phyloP scores from a whole-genome alignment of 1,140 invertebrate genomes.

The Ericerus pela region DNA sequence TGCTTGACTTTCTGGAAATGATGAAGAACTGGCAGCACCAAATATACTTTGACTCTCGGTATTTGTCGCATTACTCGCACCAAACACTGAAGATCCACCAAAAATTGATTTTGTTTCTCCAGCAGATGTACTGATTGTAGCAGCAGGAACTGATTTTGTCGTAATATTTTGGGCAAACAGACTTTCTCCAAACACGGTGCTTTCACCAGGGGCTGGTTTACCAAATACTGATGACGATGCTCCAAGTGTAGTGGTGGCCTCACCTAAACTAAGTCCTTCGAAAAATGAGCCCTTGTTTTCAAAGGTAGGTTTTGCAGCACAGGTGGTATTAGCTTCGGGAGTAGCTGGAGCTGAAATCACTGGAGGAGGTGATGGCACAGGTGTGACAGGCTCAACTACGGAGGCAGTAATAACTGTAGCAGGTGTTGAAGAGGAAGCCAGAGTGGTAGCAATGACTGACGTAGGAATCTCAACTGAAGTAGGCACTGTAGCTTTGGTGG shows the following conservation, averaged over 20 bases:
- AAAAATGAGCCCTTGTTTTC: slow-evolving; percentile 1
- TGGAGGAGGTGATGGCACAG: background rate
- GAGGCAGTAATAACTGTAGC: background rate
- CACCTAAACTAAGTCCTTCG: background rate
- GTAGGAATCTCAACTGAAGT: background rate
- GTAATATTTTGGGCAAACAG: background rate
- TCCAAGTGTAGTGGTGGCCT: background rate
- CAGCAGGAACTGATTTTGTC: too few species aligned
- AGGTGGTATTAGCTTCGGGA: background rate
- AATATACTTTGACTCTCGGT: background rate
- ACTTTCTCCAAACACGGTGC: background rate
- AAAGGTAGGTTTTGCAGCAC: too few species aligned
- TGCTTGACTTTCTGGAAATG: too few species aligned
- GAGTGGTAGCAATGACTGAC: background rate
- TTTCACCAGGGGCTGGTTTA: background rate
- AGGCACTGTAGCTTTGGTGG: background rate
- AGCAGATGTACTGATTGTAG: background rate
- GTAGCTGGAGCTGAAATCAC: background rate
- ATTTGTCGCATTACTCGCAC: background rate
- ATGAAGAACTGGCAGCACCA: too few species aligned
- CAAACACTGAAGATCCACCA: background rate
- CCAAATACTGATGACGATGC: background rate
- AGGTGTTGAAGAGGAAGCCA: background rate
- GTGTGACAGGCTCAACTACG: background rate
- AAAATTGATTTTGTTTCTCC: background rate